phyloP scores from a whole-genome alignment of 1,140 invertebrate genomes.

The Drosophila sp. region DNA sequence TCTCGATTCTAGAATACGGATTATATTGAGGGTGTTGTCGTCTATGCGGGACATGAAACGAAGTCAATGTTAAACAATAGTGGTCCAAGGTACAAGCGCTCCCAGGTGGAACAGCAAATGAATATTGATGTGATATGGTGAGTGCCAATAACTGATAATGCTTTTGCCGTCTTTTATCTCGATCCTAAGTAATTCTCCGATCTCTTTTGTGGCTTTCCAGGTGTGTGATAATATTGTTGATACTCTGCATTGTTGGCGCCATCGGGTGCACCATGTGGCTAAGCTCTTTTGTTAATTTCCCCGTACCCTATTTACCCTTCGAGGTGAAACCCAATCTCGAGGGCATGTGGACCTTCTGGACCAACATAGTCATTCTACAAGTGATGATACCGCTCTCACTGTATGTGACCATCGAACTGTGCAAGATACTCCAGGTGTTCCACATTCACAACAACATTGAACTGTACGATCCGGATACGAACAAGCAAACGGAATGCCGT shows the following conservation, averaged over 20 bases:
- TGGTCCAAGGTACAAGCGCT: constrained; percentile 97
- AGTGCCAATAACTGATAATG: constrained; percentile 7
- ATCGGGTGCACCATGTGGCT: constrained; percentile 95
- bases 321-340: constrained; percentile 86
- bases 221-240: constrained; percentile 95
- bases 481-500: constrained; percentile 95
- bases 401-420: constrained; percentile 98
- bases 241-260: constrained; percentile 95
- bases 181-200: neutral
- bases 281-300: constrained; percentile 84
- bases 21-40: constrained; percentile 97
- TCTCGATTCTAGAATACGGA: constrained; percentile 83
- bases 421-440: constrained; percentile 97
- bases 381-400: constrained; percentile 98
- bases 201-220: constrained; percentile 26
- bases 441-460: constrained; percentile 96
- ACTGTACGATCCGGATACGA: constrained; percentile 91
- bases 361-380: constrained; percentile 97
- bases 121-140: constrained; percentile 97
- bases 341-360: constrained; percentile 96
- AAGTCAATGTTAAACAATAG: constrained; percentile 99
- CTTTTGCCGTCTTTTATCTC: neutral
- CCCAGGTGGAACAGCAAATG: constrained; percentile 95
- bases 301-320: constrained; percentile 86
- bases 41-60: constrained; percentile 98